Evolutionary conservation across 1,140 invertebrate species (phyloP).

Genomic region (Lepidostoma basale): DNA sequence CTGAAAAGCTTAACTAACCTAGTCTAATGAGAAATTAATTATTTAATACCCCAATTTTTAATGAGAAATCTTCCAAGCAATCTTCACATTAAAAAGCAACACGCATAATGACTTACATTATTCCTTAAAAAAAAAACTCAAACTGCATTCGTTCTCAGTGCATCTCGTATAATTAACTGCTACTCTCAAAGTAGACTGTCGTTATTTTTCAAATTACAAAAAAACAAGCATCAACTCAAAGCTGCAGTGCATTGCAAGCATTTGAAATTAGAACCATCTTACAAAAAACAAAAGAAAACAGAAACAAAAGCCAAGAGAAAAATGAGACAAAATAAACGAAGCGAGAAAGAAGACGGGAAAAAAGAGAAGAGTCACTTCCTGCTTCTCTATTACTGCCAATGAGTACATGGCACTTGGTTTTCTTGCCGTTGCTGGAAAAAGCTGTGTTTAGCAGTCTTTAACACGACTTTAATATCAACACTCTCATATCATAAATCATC

Average conservation of each 20-base stretch:
- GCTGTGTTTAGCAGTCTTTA: too few relatives aligned
- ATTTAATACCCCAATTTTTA: too few relatives aligned
- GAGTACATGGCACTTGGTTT: conserved; percentile 3
- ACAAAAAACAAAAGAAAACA: conserved; percentile 31
- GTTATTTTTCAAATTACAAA: conserved; percentile 43
- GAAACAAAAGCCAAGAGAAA: conserved; percentile 38
- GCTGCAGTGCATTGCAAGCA: conserved; percentile 35
- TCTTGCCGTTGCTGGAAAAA: conserved; percentile 21
- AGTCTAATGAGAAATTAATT: too few relatives aligned
- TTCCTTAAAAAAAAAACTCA: neutral
- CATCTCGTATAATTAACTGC: conserved; percentile 26
- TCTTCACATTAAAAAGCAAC: too few relatives aligned
- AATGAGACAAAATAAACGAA: conserved; percentile 44
- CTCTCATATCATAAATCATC: too few relatives aligned
- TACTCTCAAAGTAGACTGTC: conserved; percentile 28
- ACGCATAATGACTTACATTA: too few relatives aligned
- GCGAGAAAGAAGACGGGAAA: conserved; percentile 32
- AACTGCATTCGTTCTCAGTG: neutral
- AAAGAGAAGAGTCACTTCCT: conserved; percentile 43
- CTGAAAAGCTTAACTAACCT: too few relatives aligned
- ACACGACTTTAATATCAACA: too few relatives aligned
- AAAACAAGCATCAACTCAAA: conserved; percentile 34
- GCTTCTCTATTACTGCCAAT: conserved; percentile 37
- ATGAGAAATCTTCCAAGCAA: too few relatives aligned
- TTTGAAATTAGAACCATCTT: conserved; percentile 42